Conservation (phyloP, 1,140 invertebrate species). For the Dolichoris vasculosae region DNA sequence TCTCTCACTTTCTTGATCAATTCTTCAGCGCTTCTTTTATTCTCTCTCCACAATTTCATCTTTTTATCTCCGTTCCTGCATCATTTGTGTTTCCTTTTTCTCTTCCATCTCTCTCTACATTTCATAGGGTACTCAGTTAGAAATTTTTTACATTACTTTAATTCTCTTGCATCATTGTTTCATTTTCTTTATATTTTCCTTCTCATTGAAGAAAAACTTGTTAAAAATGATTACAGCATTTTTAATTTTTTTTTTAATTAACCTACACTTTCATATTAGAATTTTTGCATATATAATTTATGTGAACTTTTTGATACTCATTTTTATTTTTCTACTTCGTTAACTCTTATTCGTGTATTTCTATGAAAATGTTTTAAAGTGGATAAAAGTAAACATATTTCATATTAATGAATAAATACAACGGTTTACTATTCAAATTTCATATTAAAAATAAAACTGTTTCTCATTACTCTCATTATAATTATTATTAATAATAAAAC, state of each 20-base stretch:
- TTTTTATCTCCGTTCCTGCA: not conserved
- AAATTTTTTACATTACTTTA: slow-evolving; percentile 48
- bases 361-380: not conserved
- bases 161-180: slow-evolving; percentile 7
- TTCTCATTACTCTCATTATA: too few relatives aligned
- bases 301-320: not conserved
- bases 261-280: not conserved
- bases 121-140: slow-evolving; percentile 10
- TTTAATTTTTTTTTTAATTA: slow-evolving; percentile 5
- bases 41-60: not conserved
- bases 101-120: not conserved
- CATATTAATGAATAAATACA: too few relatives aligned
- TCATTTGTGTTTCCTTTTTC: not conserved
- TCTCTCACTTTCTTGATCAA: not conserved
- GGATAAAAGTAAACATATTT: too few relatives aligned
- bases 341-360: not conserved
- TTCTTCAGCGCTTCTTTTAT: not conserved
- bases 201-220: not conserved
- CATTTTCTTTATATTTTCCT: slow-evolving; percentile 22
- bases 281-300: not conserved
- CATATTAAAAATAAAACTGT: too few relatives aligned
- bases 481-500: too few relatives aligned
- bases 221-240: too few relatives aligned
- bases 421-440: too few relatives aligned
- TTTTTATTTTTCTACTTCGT: not conserved